These are phyloP conservation scores for Mesembrinibis cayennensis DNA, from an alignment of 2,113 vertebrate species.

Conservation along the genomic window DNA sequence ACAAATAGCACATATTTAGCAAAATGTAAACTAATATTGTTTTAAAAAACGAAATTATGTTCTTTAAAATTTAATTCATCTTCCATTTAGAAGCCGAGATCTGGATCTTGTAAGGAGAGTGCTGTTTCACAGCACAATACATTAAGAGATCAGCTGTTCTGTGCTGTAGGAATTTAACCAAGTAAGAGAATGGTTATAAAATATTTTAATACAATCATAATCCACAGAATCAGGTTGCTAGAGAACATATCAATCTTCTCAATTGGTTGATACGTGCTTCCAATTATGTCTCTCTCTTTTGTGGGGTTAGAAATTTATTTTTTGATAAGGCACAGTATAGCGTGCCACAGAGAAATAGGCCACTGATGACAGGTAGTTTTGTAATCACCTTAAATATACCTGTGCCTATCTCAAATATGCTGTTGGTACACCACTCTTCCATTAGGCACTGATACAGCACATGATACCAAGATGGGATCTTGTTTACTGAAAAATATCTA, in stretches of 20 bases:
- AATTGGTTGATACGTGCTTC: neutral
- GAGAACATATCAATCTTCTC: neutral
- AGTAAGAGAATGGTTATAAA: neutral
- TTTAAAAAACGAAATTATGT: neutral
- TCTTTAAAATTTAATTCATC: neutral
- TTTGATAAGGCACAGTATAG: neutral
- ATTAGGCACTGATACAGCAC: neutral
- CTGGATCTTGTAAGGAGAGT: neutral
- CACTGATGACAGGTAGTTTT: neutral
- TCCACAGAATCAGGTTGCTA: neutral
- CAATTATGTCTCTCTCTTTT: neutral
- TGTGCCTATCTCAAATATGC: neutral
- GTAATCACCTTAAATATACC: neutral
- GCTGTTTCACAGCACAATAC: neutral
- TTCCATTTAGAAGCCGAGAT: neutral
- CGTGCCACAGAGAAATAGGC: neutral
- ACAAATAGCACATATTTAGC: neutral
- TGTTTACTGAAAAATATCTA: neutral
- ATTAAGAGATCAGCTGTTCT: conserved; percentile 11
- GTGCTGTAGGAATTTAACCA: conserved; percentile 27
- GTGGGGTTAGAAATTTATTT: neutral
- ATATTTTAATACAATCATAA: neutral
- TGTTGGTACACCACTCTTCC: neutral
- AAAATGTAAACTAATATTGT: neutral
- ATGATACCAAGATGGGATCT: neutral